A percentile compares a stretch with the other conserved stretches of the same genome.
These are phyloP conservation scores for Enteromius afrohamiltoni DNA, from an alignment of 2,797 vertebrate genomes.

Conservation along the genomic window DNA sequence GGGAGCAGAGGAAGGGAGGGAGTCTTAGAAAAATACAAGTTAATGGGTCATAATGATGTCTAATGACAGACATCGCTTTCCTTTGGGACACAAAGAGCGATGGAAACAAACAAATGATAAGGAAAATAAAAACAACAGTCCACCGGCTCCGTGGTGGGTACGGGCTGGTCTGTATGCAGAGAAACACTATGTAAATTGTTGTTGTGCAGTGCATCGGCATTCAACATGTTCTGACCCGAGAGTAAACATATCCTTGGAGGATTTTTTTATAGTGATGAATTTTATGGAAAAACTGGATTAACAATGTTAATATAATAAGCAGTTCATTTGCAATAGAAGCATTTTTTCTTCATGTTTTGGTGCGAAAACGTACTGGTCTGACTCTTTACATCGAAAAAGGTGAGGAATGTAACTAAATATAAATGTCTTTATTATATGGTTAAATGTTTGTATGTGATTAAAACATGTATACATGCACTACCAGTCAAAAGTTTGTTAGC, in stretches of 20 bases:
- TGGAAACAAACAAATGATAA: constrained; percentile 77
- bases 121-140: constrained; percentile 69
- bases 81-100: constrained; percentile 71
- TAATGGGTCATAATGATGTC: constrained; percentile 81
- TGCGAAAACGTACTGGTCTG: not conserved
- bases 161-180: constrained; percentile 56
- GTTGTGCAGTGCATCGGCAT: not conserved
- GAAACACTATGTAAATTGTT: constrained; percentile 63
- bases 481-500: no score
- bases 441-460: not conserved
- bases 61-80: constrained; percentile 83
- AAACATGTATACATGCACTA: not conserved
- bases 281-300: not conserved
- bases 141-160: constrained; percentile 27
- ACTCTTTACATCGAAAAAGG: constrained; percentile 14
- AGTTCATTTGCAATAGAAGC: not conserved
- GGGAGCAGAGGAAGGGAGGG: constrained; percentile 78
- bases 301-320: not conserved
- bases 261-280: not conserved
- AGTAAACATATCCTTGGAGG: not conserved
- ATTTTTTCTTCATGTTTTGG: not conserved
- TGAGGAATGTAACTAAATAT: constrained; percentile 8
- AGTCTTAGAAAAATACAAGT: constrained; percentile 81
- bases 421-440: not conserved
- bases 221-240: constrained; percentile 24